Base-by-base conservation (phyloP, 2,797 vertebrate genomes). In the Protonibea diacanthus region DNA sequence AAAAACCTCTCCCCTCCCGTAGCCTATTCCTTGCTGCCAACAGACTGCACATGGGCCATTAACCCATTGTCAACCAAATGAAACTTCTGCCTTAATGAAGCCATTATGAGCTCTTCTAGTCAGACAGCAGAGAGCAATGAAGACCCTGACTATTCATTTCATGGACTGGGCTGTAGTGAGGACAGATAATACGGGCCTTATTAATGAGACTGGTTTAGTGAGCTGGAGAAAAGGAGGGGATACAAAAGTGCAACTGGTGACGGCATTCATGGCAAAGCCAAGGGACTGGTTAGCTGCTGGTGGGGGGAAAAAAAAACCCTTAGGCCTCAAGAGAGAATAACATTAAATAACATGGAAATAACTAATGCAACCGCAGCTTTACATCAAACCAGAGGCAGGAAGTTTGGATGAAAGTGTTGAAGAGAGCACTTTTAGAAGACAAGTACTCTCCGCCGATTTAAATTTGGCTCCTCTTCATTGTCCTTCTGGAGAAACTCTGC, bases 11-110 rank as follows among this genome's bases (percentile, higher is more conserved):
- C 90, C 89, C 92, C 91, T 89, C 87, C 82, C 71, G 78, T 42
- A 21, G 86, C 74, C 86, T 82, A 87, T 87, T 84, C 82, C 85
- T 27, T 63, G 81, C 77, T 76, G 88, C 88, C 88, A 94, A 94
- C 91, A 90, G 92, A 93, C 92, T 90, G 88, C 89, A 80, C 91
- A 92, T 91, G 86, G 91, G 91, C 93, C 91, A 94, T 95, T 96
- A 96, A 95, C 86, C 94, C 93, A 95, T 97, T 96, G 95, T 96
- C 91, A 95, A 94, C 91, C 94, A 95, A 95, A 96, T 95, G 80
- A 91, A 95, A 94, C 93, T 93, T 94, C 94, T 95, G 94, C 94
- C 95, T 96, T 91, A 95, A 96, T 96, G 95, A 95, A 96, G 94
- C 96, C 95, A 95, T 95, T 96, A 96, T 95, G 94, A 95, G 95